A percentile compares a stretch with the other conserved stretches of the same genome.
phyloP scores from a whole-genome alignment of 2,797 vertebrate genomes.

The Lepidocolaptes lacrymiger region DNA sequence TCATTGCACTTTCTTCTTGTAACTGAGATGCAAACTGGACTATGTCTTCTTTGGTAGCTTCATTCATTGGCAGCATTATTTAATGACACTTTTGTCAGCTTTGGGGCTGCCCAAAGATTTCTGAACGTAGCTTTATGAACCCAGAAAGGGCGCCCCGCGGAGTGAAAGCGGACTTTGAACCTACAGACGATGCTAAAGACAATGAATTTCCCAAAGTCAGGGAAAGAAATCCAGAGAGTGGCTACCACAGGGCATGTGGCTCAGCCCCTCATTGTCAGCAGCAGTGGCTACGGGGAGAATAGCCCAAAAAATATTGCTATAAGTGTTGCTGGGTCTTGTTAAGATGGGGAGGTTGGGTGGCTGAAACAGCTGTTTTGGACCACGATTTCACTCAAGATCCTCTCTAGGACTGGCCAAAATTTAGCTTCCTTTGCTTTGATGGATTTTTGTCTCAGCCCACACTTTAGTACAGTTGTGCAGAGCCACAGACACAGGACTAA shows the following conservation, averaged over 20 bases:
- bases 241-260: slow-evolving; percentile 40
- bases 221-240: slow-evolving; percentile 49
- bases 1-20: slow-evolving; percentile 69
- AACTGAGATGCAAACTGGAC: slow-evolving; percentile 71
- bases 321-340: background rate
- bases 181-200: slow-evolving; percentile 40
- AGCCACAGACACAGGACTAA: background rate
- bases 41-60: slow-evolving; percentile 70
- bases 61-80: slow-evolving; percentile 66
- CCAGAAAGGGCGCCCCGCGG: slow-evolving; percentile 22
- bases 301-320: background rate
- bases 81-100: slow-evolving; percentile 69
- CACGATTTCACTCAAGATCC: background rate
- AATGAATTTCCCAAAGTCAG: slow-evolving; percentile 63
- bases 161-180: slow-evolving; percentile 63
- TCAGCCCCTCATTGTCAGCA: slow-evolving; percentile 12
- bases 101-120: slow-evolving; percentile 66
- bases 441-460: background rate
- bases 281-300: background rate
- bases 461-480: background rate
- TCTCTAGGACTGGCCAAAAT: background rate
- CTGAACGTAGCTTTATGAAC: slow-evolving; percentile 69
- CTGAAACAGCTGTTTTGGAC: background rate
- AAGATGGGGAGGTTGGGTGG: background rate
- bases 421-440: background rate